Conservation (phyloP, 2,888 invertebrate genomes). For the Phragmatobia fuliginosa region DNA sequence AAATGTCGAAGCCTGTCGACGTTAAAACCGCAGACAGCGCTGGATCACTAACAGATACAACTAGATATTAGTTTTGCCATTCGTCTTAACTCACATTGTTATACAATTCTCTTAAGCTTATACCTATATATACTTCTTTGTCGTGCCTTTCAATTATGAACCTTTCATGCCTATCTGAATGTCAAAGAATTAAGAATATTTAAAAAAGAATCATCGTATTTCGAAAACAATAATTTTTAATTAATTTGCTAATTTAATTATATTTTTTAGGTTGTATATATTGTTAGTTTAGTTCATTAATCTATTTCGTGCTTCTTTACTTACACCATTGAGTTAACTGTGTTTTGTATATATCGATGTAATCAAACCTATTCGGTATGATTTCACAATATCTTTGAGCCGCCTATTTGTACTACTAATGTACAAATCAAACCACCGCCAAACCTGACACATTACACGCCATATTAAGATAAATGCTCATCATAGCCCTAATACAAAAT, state of each 20-base stretch:
- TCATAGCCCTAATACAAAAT: constrained; percentile 53
- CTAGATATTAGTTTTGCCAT: constrained; percentile 13
- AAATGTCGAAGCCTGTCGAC: background rate
- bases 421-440: constrained; percentile 24
- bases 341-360: background rate
- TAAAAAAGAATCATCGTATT: too few species aligned
- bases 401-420: constrained; percentile 1
- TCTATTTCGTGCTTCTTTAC: background rate
- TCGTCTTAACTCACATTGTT: background rate
- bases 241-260: too few species aligned
- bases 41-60: constrained; percentile 16
- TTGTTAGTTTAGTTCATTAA: background rate
- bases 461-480: constrained; percentile 75
- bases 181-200: background rate
- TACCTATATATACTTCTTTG: background rate
- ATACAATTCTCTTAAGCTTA: background rate
- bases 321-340: background rate
- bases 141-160: background rate
- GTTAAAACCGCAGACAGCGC: constrained; percentile 29
- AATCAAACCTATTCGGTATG: background rate
- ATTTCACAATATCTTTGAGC: too few species aligned
- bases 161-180: background rate
- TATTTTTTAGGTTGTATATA: background rate
- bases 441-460: constrained; percentile 49
- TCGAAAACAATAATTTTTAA: too few species aligned